Base-by-base conservation (phyloP, 2,113 vertebrate genomes). In the Oryzias curvinotus region DNA sequence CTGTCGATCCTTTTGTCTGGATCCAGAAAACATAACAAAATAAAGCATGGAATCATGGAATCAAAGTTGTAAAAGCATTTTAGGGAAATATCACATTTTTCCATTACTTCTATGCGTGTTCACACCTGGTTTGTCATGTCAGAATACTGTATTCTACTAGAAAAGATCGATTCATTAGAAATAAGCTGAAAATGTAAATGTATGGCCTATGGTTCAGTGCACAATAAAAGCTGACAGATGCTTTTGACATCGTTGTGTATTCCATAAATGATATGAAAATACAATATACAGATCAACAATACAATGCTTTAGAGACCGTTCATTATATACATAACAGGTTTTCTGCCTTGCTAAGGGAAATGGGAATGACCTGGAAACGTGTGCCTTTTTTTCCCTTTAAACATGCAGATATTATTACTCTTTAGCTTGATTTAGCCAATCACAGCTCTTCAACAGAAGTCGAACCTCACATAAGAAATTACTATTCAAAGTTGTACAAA, bases 251-350 rank as follows among this genome's bases (percentile, higher is more conserved):
- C 72, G 69, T 78, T 75, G 71, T 78, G 83, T 90, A 84, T 86
- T 85, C 65, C 83, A 89, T 88, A 88, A 89, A 87, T 90, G 87
- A 84, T 90, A 85, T 87, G 88, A 88, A 90, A 90, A 90, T 87
- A 90, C 86, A 88, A 86, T 87, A 85, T 86, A 91, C 86, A 88
- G 88, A 85, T 79, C 78, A 87, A 90, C 80, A 81, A 73, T 85
- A 87, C 81, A 84, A 87, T 82, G 78, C 62, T 78, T 81, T 89
- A 73, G 75, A 81, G 74, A 77, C 70, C 72, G 73, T 73, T 78
- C 56, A 21, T 51, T 82, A 85, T 87, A 73, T 84, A 88, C 78
- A 87, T 71, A 79, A 73, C 77, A 70, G 57, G 57, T 68, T 61
- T 60, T 84, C 57, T 78, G 72, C 57, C 53, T 49, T 60, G 62